Evolutionary conservation across 2,113 vertebrate genomes (phyloP).

Genomic region (Equus przewalskii): DNA sequence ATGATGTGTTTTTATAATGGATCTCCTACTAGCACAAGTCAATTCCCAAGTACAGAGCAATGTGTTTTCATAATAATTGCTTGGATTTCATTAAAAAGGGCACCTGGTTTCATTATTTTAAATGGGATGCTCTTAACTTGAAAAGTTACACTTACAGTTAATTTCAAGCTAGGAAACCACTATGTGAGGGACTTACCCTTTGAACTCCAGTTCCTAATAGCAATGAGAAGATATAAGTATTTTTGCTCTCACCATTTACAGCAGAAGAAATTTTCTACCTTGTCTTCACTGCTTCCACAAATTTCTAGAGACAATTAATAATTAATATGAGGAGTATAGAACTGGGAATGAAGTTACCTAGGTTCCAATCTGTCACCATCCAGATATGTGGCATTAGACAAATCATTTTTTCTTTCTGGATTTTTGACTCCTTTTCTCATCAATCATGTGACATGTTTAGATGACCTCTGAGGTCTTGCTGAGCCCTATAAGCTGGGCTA

Average conservation of each 20-base stretch:
- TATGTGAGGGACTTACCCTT: not conserved
- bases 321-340: not conserved
- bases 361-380: not conserved
- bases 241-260: not conserved
- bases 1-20: not conserved
- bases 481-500: not conserved
- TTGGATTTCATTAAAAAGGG: constrained; percentile 41
- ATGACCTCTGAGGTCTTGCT: not conserved
- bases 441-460: not conserved
- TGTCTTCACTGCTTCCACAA: not conserved
- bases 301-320: not conserved
- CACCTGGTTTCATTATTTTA: constrained; percentile 14
- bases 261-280: not conserved
- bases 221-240: not conserved
- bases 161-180: not conserved
- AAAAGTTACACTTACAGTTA: not conserved
- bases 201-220: not conserved
- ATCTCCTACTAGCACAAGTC: not conserved
- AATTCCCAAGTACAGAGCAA: constrained; percentile 32
- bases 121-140: not conserved
- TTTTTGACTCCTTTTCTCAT: not conserved
- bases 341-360: not conserved
- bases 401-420: not conserved
- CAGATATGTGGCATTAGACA: not conserved
- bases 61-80: constrained; percentile 6